Conservation (phyloP, 1,140 invertebrate genomes). For the Paracyclopina nana region DNA sequence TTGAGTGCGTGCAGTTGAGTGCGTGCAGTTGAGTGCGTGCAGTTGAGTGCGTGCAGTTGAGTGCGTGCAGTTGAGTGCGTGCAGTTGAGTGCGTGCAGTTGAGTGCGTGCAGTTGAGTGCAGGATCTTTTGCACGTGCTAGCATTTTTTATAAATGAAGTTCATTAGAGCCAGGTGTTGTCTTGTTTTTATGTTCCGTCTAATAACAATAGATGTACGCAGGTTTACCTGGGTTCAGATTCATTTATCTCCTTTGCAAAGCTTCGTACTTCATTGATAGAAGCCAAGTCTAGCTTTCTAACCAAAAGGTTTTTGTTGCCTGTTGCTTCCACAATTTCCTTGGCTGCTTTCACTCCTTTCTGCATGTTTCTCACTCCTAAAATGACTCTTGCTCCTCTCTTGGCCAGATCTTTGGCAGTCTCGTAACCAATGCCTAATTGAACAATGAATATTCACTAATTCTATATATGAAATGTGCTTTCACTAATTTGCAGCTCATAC, state of each 20-base stretch:
- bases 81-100: too few relatives aligned
- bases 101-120: too few relatives aligned
- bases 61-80: too few relatives aligned
- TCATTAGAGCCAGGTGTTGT: too few relatives aligned
- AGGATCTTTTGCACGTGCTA: too few relatives aligned
- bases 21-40: too few relatives aligned
- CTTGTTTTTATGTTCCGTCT: too few relatives aligned
- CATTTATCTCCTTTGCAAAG: background rate
- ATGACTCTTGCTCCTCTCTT: slow-evolving; percentile 27
- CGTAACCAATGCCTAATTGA: slow-evolving; percentile 24
- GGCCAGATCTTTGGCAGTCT: slow-evolving; percentile 25
- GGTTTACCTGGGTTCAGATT: too few relatives aligned
- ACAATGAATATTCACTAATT: background rate
- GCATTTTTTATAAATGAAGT: too few relatives aligned
- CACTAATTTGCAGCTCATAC: background rate
- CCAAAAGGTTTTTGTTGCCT: background rate
- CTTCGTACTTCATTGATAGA: background rate
- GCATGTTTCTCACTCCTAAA: slow-evolving; percentile 28
- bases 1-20: too few relatives aligned
- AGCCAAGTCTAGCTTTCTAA: background rate
- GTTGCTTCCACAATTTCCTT: background rate
- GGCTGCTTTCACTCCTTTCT: slow-evolving; percentile 23
- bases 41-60: too few relatives aligned
- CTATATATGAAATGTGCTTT: background rate
- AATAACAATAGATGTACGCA: too few relatives aligned